Base-by-base conservation (phyloP, 2,797 vertebrate genomes). In the Coregonus ussuriensis region DNA sequence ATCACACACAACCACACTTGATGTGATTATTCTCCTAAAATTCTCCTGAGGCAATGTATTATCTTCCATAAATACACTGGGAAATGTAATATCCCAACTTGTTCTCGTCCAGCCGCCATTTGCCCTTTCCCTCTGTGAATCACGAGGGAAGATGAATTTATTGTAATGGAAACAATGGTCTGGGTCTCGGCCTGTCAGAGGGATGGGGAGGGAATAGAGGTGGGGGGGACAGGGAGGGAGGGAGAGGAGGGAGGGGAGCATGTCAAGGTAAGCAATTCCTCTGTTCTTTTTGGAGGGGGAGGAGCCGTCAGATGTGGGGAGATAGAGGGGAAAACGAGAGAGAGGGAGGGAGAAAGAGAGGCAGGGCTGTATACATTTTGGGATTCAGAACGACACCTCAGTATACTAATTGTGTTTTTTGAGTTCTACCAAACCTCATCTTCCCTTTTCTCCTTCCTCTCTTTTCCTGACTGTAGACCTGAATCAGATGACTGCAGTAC, bases 21-120 rank as follows among this genome's bases (percentile, higher is more conserved):
- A 92, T 92, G 89, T 90, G 85, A 93, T 94, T 93, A 92, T 89
- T 91, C 74, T 9, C 78, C 80, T 88, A 88, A 88, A 77, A 82
- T 76, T 73, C 89, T 83, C 87, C 80, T 63, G 81, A 84, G 92
- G 88, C 85, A 65, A 33, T 77, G 81, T 81, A 90, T 93, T 93
- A 90, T 89, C 87, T 85, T 81, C 84, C 75, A 83, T 86, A 90
- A 91, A 63, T 63, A 25, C 21, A 63, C 89, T 7, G 86, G 79
- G 91, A 88, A 93, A 91, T 83, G 85, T 78, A 84, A 92, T 90
- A 87, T 88, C 88, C 88, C 82, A 87, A 82, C 84, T 74, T 83
- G 86, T 82, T 88, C 77, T 83, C 74, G 82, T 85, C 81, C 80
- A 77, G 80, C 74, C 81, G 76, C 84, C 74, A 63, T 80, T 84